These are phyloP conservation scores for Delichon dasypus DNA, from an alignment of 2,797 vertebrate species.

Conservation along the genomic window DNA sequence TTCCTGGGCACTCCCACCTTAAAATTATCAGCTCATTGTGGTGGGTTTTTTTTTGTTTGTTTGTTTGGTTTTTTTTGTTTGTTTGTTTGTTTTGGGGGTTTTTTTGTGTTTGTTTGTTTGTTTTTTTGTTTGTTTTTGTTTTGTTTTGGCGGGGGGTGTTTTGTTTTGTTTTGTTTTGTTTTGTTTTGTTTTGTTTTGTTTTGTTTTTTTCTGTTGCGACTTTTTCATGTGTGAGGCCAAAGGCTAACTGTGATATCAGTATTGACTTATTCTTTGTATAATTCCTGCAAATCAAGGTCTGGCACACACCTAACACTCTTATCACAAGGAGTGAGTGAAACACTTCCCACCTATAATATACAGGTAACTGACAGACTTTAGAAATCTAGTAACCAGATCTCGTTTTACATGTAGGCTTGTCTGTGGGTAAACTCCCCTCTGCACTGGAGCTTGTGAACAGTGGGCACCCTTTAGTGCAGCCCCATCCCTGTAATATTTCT, in stretches of 20 bases:
- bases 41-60: not conserved
- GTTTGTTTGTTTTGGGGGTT: not conserved
- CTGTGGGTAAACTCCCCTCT: not conserved
- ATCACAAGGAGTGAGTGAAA: not conserved
- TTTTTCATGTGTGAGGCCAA: not conserved
- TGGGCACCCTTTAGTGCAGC: fast-evolving
- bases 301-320: fast-evolving
- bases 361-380: not conserved
- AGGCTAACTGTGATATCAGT: not conserved
- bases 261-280: not conserved
- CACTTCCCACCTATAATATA: not conserved
- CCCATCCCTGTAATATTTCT: not conserved
- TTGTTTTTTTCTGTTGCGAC: not conserved
- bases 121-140: too few relatives aligned
- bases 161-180: too few relatives aligned
- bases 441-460: not conserved
- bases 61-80: too few relatives aligned
- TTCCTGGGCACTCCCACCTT: not conserved
- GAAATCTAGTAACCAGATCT: not conserved
- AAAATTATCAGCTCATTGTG: not conserved
- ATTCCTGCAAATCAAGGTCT: not conserved
- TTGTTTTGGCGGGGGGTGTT: too few relatives aligned
- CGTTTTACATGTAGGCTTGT: not conserved
- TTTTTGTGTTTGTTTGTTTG: too few relatives aligned
- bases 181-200: too few relatives aligned